Evolutionary conservation across 2,888 invertebrate species (phyloP).

Genomic region (Xestia xanthographa): DNA sequence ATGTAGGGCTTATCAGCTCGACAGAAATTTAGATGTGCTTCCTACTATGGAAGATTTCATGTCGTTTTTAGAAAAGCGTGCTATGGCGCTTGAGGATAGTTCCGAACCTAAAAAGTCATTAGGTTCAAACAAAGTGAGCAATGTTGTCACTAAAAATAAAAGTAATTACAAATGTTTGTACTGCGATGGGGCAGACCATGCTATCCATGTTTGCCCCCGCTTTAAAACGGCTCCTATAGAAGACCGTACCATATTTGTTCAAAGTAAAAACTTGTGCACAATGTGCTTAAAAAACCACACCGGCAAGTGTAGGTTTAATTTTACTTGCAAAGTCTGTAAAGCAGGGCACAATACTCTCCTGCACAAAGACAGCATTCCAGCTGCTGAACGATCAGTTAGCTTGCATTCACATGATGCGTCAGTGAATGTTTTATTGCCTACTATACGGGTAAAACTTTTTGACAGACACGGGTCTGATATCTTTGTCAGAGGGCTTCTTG

Average conservation of each 20-base stretch:
- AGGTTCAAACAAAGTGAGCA: slow-evolving; percentile 1
- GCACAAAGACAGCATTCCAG: slow-evolving; percentile 5
- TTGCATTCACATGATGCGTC: too few species aligned
- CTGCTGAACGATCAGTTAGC: too few species aligned
- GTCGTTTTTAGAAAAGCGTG: slow-evolving; percentile 3
- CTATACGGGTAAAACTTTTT: neutral
- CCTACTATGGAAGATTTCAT: slow-evolving; percentile 11
- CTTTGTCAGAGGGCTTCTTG: neutral
- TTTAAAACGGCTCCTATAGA: slow-evolving; percentile 9
- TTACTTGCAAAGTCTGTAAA: slow-evolving; percentile 9
- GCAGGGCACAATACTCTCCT: slow-evolving; percentile 3
- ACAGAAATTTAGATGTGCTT: slow-evolving; percentile 3
- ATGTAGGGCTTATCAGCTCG: neutral
- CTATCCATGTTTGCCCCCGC: neutral
- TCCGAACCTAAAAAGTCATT: neutral
- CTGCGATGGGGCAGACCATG: too few species aligned
- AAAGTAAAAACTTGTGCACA: slow-evolving; percentile 2
- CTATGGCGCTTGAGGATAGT: slow-evolving; percentile 1
- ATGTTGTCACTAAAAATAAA: slow-evolving; percentile 8
- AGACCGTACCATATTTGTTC: slow-evolving; percentile 7
- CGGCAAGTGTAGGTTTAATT: slow-evolving; percentile 7
- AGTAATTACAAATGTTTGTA: too few species aligned
- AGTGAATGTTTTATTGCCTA: slow-evolving; percentile 2
- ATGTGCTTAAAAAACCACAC: slow-evolving; percentile 10
- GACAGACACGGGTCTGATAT: neutral